Base-by-base conservation (phyloP, 2,113 vertebrate genomes). In the Melanerpes aurifrons region DNA sequence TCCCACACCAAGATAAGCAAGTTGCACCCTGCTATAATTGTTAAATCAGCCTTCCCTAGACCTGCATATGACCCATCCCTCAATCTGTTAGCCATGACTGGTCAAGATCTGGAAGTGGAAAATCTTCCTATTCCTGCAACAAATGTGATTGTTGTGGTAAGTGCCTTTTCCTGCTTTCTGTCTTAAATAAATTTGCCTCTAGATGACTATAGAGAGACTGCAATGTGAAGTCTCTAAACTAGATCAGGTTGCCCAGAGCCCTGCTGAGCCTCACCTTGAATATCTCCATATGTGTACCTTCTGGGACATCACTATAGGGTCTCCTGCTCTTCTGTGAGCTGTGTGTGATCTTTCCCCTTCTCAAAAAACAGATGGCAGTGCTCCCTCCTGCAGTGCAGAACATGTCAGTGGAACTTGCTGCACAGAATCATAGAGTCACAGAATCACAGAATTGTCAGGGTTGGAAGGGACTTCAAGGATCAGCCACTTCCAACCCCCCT, bases 101-200 rank as follows among this genome's bases (percentile, higher is more conserved):
- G 96, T 86, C 95, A 97, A 92, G 97, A 98, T 82, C 79, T 97
- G 80, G 97, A 98, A 96, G 97, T 98, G 66, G 98, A 98, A 97
- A 98, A 98, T 43, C 97, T 97, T 74, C 97, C 98, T 12, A 53
- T 98, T 89, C 98, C 98, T 74, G 90, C 97, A 93, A 93, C 93
- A 0, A 97, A 97, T 83, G 94, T 98, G 31, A 98, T 98, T 74
- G 92, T 98, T 87, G 97, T 98, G 98, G 98, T 98, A 95, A 98
- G 98, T 98, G 61, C 7, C 43, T 63, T 53, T 56, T 84, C 29
- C 68, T 87, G 40, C 24, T 12, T 88, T 79, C 69, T 88, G 10
- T 67, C n/a, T 8, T 73, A 45, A 76, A 32, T 81, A 75, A 82
- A 37, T 64, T 59, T 57, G 13, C 28, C 37, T 86, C 5, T 43